Evolutionary conservation across 2,797 vertebrate species (phyloP).

Genomic region (Bovichtus diacanthus): DNA sequence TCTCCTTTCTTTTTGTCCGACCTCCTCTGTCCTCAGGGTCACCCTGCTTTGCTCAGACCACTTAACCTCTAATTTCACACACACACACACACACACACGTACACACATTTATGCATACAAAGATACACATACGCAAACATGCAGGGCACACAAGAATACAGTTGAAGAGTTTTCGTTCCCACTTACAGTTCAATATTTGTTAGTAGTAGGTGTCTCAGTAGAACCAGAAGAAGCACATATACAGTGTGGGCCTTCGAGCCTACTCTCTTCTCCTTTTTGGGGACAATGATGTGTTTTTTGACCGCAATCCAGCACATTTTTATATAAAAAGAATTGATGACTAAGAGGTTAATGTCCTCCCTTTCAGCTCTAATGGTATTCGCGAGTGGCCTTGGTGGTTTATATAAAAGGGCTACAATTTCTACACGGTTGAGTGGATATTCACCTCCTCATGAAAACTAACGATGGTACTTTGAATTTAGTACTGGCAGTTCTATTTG

Average conservation of each 20-base stretch:
- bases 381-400: not conserved
- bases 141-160: constrained; percentile 24
- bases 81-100: constrained; percentile 26
- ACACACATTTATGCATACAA: constrained; percentile 19
- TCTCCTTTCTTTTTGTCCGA: constrained; percentile 59
- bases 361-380: constrained; percentile 15
- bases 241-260: not conserved
- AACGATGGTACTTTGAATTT: no score
- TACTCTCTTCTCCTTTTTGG: not conserved
- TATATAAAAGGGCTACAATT: not conserved
- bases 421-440: not conserved
- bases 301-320: not conserved
- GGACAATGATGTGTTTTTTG: not conserved
- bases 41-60: constrained; percentile 51
- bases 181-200: constrained; percentile 5
- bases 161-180: not conserved
- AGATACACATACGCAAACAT: constrained; percentile 27
- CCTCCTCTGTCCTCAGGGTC: constrained; percentile 57
- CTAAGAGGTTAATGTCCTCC: not conserved
- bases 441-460: not conserved
- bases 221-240: constrained; percentile 2
- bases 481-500: no score
- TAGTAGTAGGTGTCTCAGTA: constrained; percentile 12
- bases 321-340: constrained; percentile 23
- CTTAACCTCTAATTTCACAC: constrained; percentile 64